Evolutionary conservation across 2,888 invertebrate species (phyloP).

Genomic region (Leptopilina drosophilae): DNA sequence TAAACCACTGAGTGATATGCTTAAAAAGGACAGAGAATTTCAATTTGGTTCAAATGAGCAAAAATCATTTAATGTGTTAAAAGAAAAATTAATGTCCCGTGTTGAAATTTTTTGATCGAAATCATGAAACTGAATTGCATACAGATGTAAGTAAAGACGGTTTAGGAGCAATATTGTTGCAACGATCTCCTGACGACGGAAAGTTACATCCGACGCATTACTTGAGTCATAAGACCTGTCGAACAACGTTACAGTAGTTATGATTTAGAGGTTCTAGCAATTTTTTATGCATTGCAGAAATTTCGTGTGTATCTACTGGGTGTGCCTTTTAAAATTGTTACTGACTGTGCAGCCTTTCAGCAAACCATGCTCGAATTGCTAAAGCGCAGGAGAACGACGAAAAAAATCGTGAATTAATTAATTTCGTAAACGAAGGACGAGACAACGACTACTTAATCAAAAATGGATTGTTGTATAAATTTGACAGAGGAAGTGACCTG

Average conservation of each 20-base stretch:
- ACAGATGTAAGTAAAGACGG: too few relatives aligned
- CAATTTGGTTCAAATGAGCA: conserved; percentile 8
- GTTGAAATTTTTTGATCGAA: too few relatives aligned
- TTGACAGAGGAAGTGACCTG: conserved; percentile 1
- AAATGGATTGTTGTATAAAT: conserved; percentile 13
- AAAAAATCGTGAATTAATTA: neutral
- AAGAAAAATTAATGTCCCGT: too few relatives aligned
- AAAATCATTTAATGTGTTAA: too few relatives aligned
- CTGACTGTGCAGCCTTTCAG: conserved; percentile 54
- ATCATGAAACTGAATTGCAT: too few relatives aligned
- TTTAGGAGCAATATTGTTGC: too few relatives aligned
- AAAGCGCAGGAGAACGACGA: conserved; percentile 26
- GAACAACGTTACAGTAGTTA: conserved; percentile 23
- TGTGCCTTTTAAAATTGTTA: conserved; percentile 54
- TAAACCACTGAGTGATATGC: conserved; percentile 34
- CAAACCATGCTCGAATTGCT: conserved; percentile 27
- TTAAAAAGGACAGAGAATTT: conserved; percentile 37
- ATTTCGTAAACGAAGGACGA: neutral
- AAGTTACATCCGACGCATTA: neutral
- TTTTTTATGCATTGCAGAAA: conserved; percentile 14
- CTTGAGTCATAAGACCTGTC: conserved; percentile 26
- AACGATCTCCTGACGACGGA: too few relatives aligned
- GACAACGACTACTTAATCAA: neutral
- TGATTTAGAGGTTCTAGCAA: conserved; percentile 47
- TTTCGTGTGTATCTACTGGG: conserved; percentile 41